These are phyloP conservation scores for Coptodon bakossiorum DNA, from an alignment of 2,113 vertebrate genomes.

Conservation along the genomic window DNA sequence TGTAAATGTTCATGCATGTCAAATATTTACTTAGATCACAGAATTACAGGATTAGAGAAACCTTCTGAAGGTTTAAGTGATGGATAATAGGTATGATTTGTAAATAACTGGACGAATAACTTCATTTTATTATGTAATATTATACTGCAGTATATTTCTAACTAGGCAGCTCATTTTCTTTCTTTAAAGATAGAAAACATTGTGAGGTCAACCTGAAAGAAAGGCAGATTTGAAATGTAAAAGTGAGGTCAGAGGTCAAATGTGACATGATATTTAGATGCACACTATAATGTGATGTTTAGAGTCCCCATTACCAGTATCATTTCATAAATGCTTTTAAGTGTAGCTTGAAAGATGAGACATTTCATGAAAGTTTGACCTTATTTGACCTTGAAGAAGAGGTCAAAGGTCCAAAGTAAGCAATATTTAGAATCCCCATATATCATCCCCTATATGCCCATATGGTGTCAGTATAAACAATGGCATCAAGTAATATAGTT, in stretches of 20 bases:
- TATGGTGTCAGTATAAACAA: neutral
- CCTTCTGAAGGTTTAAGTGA: neutral
- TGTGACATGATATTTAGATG: neutral
- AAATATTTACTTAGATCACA: neutral
- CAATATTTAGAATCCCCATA: neutral
- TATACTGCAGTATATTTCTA: neutral
- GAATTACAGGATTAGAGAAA: neutral
- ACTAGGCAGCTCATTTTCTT: neutral
- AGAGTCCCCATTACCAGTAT: neutral
- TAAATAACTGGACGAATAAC: neutral
- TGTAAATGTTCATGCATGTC: neutral
- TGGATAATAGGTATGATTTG: neutral
- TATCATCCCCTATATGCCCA: neutral
- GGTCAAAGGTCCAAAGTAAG: neutral
- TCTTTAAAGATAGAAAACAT: neutral
- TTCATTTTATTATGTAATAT: neutral
- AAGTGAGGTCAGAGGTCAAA: neutral
- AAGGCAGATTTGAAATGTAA: fast-evolving
- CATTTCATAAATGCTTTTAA: neutral
- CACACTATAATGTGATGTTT: neutral
- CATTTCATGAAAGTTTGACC: neutral
- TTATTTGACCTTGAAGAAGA: neutral
- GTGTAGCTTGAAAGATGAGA: neutral
- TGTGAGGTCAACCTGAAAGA: neutral
- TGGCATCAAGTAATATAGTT: neutral